Conservation (phyloP, 2,888 invertebrate species). For the Andrena hattorfiana region DNA sequence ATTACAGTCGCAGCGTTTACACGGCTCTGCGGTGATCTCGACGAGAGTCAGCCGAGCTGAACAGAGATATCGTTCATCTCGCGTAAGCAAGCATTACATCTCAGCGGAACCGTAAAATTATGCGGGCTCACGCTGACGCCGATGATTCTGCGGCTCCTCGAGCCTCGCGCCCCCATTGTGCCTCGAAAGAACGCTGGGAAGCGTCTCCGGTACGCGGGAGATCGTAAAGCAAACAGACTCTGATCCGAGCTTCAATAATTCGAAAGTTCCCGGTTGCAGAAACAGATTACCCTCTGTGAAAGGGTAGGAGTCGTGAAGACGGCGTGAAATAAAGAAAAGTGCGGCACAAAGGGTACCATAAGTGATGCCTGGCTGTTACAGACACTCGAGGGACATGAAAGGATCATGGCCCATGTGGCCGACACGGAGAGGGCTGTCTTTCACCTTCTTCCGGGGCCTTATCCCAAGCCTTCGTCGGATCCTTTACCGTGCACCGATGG, state of each 20-base stretch:
- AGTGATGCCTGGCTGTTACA: conserved; percentile 56
- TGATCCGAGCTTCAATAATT: conserved; percentile 51
- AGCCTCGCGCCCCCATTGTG: conserved; percentile 1
- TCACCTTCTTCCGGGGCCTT: conserved; percentile 47
- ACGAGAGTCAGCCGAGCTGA: conserved; percentile 19
- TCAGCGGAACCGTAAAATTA: conserved; percentile 33
- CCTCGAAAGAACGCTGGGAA: background rate
- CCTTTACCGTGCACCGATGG: conserved; percentile 12
- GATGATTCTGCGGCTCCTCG: conserved; percentile 15
- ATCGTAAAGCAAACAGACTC: conserved; percentile 37
- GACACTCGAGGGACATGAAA: conserved; percentile 34
- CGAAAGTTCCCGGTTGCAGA: conserved; percentile 20
- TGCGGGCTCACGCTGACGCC: conserved; percentile 19
- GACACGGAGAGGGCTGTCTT: conserved; percentile 54
- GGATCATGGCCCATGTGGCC: conserved; percentile 38
- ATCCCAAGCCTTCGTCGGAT: conserved; percentile 57
- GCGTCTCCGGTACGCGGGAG: background rate
- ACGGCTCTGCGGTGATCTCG: conserved; percentile 26
- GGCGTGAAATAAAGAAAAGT: conserved; percentile 6
- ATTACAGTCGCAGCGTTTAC: conserved; percentile 8
- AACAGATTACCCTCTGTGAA: conserved; percentile 32
- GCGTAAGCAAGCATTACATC: conserved; percentile 13
- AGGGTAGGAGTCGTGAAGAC: background rate
- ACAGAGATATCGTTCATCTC: conserved; percentile 31
- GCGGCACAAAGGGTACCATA: conserved; percentile 60